Conservation (phyloP, 2,888 invertebrate genomes). For the Pachydiplax longipennis region DNA sequence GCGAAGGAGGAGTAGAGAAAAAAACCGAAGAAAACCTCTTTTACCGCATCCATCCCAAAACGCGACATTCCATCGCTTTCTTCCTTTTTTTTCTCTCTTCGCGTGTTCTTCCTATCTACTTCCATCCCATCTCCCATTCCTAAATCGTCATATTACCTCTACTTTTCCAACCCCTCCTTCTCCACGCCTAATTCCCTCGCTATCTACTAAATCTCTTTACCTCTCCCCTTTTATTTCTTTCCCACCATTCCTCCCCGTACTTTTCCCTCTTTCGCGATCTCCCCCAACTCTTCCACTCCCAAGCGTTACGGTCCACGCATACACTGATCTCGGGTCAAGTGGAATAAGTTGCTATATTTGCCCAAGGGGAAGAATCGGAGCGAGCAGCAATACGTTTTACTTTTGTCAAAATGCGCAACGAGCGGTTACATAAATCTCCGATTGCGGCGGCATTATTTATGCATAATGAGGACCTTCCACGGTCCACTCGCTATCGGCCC, state of each 20-base stretch:
- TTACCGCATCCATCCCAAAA: no score
- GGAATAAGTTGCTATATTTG: not conserved
- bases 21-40: no score
- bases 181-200: not conserved
- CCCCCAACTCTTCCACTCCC: not conserved
- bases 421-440: not conserved
- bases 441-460: not conserved
- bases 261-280: not conserved
- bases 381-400: not conserved
- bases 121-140: not conserved
- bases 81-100: not conserved
- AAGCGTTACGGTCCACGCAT: not conserved
- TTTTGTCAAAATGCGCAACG: not conserved
- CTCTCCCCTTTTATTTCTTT: not conserved
- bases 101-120: not conserved
- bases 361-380: not conserved
- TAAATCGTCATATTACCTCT: not conserved
- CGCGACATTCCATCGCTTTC: no score
- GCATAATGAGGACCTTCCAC: not conserved
- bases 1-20: no score
- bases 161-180: not conserved
- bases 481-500: not conserved
- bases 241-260: not conserved
- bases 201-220: not conserved
- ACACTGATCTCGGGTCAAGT: not conserved